A percentile compares a stretch with the other conserved stretches of the same genome.
Conservation (phyloP, 2,888 invertebrate genomes). For the Trachelus troglodyta region DNA sequence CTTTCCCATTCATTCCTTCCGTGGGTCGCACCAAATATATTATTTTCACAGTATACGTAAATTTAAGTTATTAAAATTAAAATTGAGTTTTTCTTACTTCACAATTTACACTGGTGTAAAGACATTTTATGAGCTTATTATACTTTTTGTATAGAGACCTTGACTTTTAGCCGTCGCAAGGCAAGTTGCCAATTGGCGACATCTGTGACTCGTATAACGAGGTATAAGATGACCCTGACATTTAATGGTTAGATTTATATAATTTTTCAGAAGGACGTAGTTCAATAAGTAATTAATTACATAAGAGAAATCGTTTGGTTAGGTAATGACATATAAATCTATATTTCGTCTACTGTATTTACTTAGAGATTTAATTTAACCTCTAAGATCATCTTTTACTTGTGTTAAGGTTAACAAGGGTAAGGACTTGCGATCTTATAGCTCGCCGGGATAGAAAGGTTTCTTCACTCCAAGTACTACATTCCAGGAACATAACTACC, state of each 20-base stretch:
- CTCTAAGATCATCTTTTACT: not conserved
- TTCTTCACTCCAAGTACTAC: not conserved
- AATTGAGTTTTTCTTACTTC: not conserved
- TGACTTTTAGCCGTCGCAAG: not conserved
- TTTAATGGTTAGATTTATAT: not conserved
- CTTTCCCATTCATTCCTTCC: not conserved
- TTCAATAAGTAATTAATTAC: not conserved
- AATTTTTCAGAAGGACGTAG: not conserved
- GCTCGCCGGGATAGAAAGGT: not conserved
- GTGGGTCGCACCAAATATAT: not conserved
- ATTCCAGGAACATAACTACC: not conserved
- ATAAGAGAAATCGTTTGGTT: too few species aligned
- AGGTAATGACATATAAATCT: not conserved
- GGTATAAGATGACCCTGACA: not conserved
- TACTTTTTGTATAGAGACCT: not conserved
- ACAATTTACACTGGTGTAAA: not conserved
- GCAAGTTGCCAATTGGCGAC: not conserved
- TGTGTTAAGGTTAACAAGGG: not conserved
- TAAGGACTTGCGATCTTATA: not conserved
- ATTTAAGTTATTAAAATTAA: not conserved
- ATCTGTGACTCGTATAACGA: not conserved
- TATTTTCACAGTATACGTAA: not conserved
- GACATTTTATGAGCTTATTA: not conserved
- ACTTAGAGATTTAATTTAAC: not conserved
- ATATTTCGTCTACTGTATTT: not conserved